phyloP scores from a whole-genome alignment of 2,797 vertebrate species.

The Ctenopoma kingsleyae region DNA sequence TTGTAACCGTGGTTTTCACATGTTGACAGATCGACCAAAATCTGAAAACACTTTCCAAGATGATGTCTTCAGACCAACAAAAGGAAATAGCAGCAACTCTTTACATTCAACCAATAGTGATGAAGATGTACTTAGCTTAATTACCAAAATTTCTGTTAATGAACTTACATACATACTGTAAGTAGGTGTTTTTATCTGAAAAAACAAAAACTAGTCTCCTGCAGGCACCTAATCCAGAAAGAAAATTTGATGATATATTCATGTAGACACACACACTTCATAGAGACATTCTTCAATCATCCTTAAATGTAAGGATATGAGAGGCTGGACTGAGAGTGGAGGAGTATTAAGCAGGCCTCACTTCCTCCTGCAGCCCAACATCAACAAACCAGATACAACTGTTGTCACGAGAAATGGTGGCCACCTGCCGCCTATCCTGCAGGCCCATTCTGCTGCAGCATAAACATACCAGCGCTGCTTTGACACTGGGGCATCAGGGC shows the following conservation, averaged over 20 bases:
- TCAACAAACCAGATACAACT: constrained; percentile 70
- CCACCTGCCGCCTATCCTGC: constrained; percentile 75
- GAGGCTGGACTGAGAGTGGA: constrained; percentile 22
- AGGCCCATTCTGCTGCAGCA: constrained; percentile 60
- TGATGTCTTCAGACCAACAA: not conserved
- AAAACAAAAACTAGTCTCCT: constrained; percentile 15
- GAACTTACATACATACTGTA: not conserved
- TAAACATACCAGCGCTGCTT: constrained; percentile 68
- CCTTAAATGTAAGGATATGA: constrained; percentile 16
- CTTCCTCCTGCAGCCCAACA: constrained; percentile 48
- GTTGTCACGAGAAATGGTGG: constrained; percentile 58
- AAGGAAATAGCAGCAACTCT: not conserved
- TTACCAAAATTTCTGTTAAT: too few relatives aligned
- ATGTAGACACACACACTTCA: not conserved
- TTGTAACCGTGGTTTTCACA: not conserved
- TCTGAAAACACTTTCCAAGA: not conserved
- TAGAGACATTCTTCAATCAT: not conserved
- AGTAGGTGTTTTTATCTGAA: not conserved
- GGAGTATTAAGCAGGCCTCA: constrained; percentile 31
- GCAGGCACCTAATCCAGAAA: constrained; percentile 11
- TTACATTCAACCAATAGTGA: not conserved
- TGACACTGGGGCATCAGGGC: constrained; percentile 36
- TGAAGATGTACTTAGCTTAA: too few relatives aligned
- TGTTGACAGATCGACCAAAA: not conserved
- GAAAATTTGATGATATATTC: not conserved